These are phyloP conservation scores for Ardeotis arabs DNA, from an alignment of 2,113 vertebrate genomes.

Conservation along the genomic window DNA sequence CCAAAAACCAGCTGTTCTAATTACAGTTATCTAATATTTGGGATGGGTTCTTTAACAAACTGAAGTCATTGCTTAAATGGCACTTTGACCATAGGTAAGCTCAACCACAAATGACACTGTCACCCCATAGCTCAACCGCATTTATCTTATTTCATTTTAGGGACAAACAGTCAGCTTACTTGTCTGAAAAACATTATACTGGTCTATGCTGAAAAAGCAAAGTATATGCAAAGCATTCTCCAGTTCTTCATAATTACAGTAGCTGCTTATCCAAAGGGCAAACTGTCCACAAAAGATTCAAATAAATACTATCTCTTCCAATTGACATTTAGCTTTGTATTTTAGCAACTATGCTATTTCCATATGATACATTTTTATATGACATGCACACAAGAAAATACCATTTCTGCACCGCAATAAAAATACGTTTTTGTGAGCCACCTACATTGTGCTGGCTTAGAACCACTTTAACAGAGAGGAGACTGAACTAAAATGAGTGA, in stretches of 20 bases:
- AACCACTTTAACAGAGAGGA: neutral
- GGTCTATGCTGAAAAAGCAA: neutral
- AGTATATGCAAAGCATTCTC: neutral
- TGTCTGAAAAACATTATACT: neutral
- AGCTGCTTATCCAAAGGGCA: slow-evolving; percentile 28
- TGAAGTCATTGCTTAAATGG: neutral
- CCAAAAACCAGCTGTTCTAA: neutral
- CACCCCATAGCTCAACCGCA: neutral
- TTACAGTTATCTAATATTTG: neutral
- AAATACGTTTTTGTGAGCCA: neutral
- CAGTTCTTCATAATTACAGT: neutral
- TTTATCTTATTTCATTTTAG: neutral
- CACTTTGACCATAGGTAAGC: neutral
- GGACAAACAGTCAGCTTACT: neutral
- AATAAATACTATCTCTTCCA: slow-evolving; percentile 23
- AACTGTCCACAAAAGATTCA: slow-evolving; percentile 34
- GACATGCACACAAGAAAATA: neutral
- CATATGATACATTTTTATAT: neutral
- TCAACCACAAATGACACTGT: neutral
- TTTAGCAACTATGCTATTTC: neutral
- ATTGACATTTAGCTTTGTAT: slow-evolving; percentile 47
- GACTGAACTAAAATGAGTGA: neutral
- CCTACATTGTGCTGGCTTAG: neutral
- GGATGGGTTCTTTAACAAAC: neutral
- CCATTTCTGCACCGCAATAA: neutral